phyloP scores from a whole-genome alignment of 2,888 invertebrate genomes.

The Cryptus armator region DNA sequence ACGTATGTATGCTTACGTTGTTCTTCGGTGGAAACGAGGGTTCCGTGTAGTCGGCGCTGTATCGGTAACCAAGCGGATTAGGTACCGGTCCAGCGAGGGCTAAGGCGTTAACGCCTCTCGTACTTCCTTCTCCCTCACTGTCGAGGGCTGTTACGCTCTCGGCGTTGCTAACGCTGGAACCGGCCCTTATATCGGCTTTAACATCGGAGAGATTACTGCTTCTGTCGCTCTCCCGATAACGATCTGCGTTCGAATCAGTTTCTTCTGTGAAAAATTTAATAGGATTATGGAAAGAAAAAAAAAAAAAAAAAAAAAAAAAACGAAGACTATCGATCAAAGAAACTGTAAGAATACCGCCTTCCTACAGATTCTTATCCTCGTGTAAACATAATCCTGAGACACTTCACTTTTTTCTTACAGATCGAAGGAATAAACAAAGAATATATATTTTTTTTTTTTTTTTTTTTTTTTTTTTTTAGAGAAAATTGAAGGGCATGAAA shows the following conservation, averaged over 20 bases:
- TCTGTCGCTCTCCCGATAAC: constrained; percentile 91
- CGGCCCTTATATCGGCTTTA: constrained; percentile 95
- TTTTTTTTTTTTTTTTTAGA: neutral
- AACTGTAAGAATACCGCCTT: neutral
- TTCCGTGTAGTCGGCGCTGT: constrained; percentile 92
- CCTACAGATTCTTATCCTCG: neutral
- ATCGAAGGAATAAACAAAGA: neutral
- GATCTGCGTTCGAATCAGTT: constrained; percentile 84
- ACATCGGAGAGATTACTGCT: constrained; percentile 97
- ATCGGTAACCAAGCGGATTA: constrained; percentile 90
- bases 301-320: neutral
- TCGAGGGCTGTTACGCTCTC: constrained; percentile 87
- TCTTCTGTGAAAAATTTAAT: constrained; percentile 80
- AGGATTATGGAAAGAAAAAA: neutral
- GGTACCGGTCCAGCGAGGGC: constrained; percentile 92
- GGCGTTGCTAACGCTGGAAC: constrained; percentile 92
- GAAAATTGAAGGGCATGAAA: constrained; percentile 2
- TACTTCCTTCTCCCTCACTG: constrained; percentile 86
- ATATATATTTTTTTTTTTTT: constrained; percentile 7
- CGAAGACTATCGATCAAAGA: neutral
- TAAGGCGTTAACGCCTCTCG: constrained; percentile 86
- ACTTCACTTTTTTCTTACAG: neutral
- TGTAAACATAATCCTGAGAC: neutral
- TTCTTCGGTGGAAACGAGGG: constrained; percentile 92
- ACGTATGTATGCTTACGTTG: constrained; percentile 85